Evolutionary conservation across 2,888 invertebrate species (phyloP), one percentile per base, ranked within the genome.

Genomic region (Lydus trimaculatus): DNA sequence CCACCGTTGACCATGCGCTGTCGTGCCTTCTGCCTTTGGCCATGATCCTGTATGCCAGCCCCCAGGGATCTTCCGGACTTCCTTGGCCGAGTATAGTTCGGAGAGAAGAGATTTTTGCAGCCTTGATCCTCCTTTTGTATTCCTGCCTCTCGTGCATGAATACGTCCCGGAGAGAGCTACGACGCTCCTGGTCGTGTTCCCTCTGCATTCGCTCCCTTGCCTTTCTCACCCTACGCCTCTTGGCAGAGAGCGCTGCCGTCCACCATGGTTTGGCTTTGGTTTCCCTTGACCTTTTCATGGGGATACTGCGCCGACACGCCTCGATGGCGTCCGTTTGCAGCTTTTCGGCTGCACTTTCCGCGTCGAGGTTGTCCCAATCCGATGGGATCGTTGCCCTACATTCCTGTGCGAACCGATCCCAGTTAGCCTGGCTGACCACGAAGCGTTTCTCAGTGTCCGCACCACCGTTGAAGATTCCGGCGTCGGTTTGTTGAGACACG

Each of bases 1-100:
- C n/a, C n/a, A n/a, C n/a, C n/a, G n/a, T n/a, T n/a, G n/a, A n/a
- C n/a, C n/a, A n/a, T n/a, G n/a, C n/a, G n/a, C n/a, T n/a, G n/a
- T n/a, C n/a, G n/a, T n/a, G n/a, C n/a, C n/a, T n/a, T n/a, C n/a
- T n/a, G n/a, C n/a, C n/a, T n/a, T n/a, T n/a, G n/a, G n/a, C n/a
- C n/a, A n/a, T n/a, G n/a, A n/a, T n/a, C n/a, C n/a, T n/a, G n/a
- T n/a, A n/a, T n/a, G n/a, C n/a, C n/a, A n/a, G n/a, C n/a, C n/a
- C n/a, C n/a, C n/a, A n/a, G n/a, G 67, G 67, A 31, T 64, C 61
- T 6, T 64, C 59, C 31, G 63, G 58, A 17, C 59, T 58, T 31
- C n/a, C n/a, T n/a, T n/a, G n/a, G n/a, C n/a, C n/a, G n/a, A 13
- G 17, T n/a, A 17, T 33, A 28, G 60, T 28, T n/a, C 43, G 20